Percentiles rank a stretch among this genome's conserved stretches.
These are phyloP conservation scores for Delia radicum DNA, from an alignment of 1,140 invertebrate species.

Conservation along the genomic window DNA sequence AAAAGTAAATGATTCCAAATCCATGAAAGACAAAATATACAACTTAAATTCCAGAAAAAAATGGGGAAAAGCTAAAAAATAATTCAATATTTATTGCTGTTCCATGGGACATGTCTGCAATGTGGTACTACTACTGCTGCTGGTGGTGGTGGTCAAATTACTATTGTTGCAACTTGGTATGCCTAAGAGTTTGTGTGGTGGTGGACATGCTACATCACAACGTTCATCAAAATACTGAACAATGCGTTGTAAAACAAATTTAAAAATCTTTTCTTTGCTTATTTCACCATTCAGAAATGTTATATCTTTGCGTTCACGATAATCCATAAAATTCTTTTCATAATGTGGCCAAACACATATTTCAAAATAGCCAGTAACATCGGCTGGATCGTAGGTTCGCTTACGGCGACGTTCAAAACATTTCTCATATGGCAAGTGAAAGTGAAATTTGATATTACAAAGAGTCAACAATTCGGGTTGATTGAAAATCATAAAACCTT, in stretches of 20 bases:
- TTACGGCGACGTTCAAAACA: conserved; percentile 63
- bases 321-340: conserved; percentile 51
- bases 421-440: conserved; percentile 67
- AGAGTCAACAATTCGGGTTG: conserved; percentile 65
- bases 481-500: conserved; percentile 77
- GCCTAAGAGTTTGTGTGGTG: conserved; percentile 48
- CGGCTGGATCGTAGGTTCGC: conserved; percentile 74
- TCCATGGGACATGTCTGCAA: conserved; percentile 48
- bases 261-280: conserved; percentile 48
- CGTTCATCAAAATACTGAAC: conserved; percentile 51
- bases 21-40: no score
- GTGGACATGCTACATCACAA: conserved; percentile 46
- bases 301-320: conserved; percentile 50
- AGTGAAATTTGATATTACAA: conserved; percentile 72
- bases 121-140: conserved; percentile 25
- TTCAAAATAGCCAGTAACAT: conserved; percentile 79
- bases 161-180: conserved; percentile 30
- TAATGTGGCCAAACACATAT: conserved; percentile 76
- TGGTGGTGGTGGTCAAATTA: conserved; percentile 29
- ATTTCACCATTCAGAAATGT: conserved; percentile 53
- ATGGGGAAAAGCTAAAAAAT: neutral
- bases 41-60: no score
- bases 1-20: no score
- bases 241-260: conserved; percentile 48
- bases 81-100: conserved; percentile 33